phyloP scores from a whole-genome alignment of 2,888 invertebrate genomes.

The Nycteola revayana region DNA sequence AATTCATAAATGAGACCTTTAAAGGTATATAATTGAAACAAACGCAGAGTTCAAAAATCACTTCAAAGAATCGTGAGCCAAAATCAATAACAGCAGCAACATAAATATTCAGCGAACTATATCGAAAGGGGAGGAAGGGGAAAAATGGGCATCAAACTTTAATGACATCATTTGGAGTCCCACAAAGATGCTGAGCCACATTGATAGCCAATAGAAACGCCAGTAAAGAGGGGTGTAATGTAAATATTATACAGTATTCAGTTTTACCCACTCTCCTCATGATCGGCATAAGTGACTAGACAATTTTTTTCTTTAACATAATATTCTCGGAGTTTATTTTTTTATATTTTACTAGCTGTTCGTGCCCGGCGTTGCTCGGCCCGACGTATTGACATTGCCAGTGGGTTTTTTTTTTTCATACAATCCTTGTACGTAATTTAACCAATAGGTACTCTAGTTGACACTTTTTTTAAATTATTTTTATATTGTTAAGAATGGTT shows the following conservation, averaged over 20 bases:
- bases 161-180: slow-evolving; percentile 70
- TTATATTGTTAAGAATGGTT: no score
- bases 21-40: no score
- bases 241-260: slow-evolving; percentile 72
- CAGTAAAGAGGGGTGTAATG: slow-evolving; percentile 67
- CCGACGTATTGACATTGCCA: no score
- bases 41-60: no score
- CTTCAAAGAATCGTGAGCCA: no score
- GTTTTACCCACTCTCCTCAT: slow-evolving; percentile 40
- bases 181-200: slow-evolving; percentile 71
- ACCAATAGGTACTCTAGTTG: no score
- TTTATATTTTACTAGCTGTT: background rate
- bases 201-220: slow-evolving; percentile 70
- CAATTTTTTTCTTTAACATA: no score
- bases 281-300: slow-evolving; percentile 10
- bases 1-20: no score
- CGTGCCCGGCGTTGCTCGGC: background rate
- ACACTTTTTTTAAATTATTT: no score
- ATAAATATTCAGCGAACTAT: slow-evolving; percentile 64
- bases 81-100: slow-evolving; percentile 57
- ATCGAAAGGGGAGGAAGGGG: slow-evolving; percentile 41
- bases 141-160: slow-evolving; percentile 67
- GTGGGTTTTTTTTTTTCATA: no score
- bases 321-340: no score
- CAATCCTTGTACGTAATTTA: no score